phyloP scores from a whole-genome alignment of 2,888 invertebrate species.

The Alviniconcha strummeri region DNA sequence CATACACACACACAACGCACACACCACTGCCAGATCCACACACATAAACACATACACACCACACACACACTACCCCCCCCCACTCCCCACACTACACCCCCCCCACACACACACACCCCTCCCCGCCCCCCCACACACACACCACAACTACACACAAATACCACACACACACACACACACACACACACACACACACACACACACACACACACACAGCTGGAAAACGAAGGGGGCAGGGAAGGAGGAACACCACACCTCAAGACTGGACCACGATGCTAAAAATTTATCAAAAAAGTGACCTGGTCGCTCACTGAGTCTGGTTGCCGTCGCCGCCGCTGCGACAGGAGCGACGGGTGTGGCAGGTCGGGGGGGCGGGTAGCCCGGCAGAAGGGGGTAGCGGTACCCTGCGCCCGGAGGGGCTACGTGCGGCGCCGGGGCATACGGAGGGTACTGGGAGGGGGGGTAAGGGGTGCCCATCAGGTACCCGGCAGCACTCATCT shows the following conservation, averaged over 20 bases:
- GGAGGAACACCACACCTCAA: no score
- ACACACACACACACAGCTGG: not conserved
- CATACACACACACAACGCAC: no score
- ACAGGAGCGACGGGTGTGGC: constrained; percentile 71
- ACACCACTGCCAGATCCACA: no score
- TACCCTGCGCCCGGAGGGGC: constrained; percentile 38
- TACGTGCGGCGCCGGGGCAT: constrained; percentile 40
- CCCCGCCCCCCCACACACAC: no score
- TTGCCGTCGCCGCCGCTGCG: constrained; percentile 60
- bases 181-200: no score
- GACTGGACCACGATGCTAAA: no score
- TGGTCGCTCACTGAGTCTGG: constrained; percentile 32
- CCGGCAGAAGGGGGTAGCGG: constrained; percentile 45
- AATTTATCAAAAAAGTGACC: not conserved
- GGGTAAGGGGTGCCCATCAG: constrained; percentile 37
- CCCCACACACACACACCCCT: no score
- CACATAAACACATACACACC: no score
- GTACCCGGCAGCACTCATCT: constrained; percentile 26
- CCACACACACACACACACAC: no score
- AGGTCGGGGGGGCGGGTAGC: constrained; percentile 54
- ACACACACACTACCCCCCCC: no score
- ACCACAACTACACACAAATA: no score
- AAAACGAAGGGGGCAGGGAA: not conserved
- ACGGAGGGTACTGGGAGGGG: constrained; percentile 33
- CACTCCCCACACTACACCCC: no score